These are phyloP conservation scores for Prochilodus magdalenae DNA, from an alignment of 2,113 vertebrate species.

Conservation along the genomic window DNA sequence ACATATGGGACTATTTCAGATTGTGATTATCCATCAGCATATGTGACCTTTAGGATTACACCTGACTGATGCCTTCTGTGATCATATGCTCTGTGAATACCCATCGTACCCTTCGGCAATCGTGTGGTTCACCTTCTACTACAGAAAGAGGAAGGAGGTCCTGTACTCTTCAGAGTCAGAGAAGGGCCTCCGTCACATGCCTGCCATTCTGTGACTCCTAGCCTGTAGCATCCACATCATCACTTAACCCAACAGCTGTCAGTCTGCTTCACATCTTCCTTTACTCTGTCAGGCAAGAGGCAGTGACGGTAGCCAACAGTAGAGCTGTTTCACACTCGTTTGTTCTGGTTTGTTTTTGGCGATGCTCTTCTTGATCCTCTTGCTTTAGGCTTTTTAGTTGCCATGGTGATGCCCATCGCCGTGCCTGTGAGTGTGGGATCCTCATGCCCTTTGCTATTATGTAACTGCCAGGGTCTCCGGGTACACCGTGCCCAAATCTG, in stretches of 20 bases:
- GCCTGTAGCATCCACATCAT: background rate
- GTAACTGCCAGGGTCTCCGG: conserved; percentile 28
- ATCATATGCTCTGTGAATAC: background rate
- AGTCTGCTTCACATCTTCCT: background rate
- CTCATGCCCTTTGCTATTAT: conserved; percentile 48
- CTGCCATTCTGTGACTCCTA: background rate
- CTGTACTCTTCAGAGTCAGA: background rate
- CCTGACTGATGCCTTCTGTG: background rate
- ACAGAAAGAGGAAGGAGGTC: background rate
- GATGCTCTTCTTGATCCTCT: conserved; percentile 12
- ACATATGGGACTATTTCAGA: background rate
- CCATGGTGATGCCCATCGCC: conserved; percentile 40
- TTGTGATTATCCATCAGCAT: background rate
- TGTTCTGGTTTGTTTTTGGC: conserved; percentile 13
- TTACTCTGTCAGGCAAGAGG: background rate
- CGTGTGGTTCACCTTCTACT: background rate
- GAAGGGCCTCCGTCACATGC: background rate
- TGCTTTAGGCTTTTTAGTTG: conserved; percentile 17
- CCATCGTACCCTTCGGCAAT: background rate
- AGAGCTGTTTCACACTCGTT: background rate
- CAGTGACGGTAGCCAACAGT: background rate
- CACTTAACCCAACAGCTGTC: background rate
- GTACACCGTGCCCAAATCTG: conserved; percentile 38
- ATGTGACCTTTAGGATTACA: background rate
- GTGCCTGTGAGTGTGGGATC: conserved; percentile 49